Evolutionary conservation across 2,888 invertebrate species (phyloP).

Genomic region (Xanthia icteritia): DNA sequence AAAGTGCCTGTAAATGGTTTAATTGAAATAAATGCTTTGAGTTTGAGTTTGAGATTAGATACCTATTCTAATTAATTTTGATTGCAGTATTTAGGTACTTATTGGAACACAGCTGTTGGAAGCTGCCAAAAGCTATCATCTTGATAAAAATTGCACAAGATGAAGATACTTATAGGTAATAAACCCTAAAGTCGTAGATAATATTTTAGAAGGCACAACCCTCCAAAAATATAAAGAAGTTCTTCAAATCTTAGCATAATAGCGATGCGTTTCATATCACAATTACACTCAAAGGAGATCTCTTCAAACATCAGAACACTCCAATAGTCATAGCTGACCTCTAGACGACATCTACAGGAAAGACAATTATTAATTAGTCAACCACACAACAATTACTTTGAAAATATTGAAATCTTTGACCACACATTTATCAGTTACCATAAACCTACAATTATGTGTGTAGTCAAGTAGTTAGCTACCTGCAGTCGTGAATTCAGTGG

Average conservation of each 20-base stretch:
- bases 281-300: neutral
- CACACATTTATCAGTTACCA: conserved; percentile 7
- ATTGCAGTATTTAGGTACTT: too few relatives aligned
- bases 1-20: too few relatives aligned
- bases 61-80: too few relatives aligned
- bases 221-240: neutral
- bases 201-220: too few relatives aligned
- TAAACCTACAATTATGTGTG: conserved; percentile 19
- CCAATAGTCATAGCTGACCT: neutral
- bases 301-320: neutral
- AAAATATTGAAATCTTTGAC: neutral
- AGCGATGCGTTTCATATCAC: neutral
- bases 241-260: neutral
- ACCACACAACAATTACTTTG: too few relatives aligned
- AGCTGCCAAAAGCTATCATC: too few relatives aligned
- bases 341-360: neutral
- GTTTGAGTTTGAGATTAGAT: too few relatives aligned
- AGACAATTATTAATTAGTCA: too few relatives aligned
- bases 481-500: neutral
- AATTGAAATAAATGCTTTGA: too few relatives aligned
- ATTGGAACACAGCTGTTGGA: neutral
- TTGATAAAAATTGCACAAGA: neutral
- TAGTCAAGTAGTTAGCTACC: conserved; percentile 8
- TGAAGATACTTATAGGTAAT: too few relatives aligned
- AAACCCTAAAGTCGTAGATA: neutral